Evolutionary conservation across 1,140 invertebrate genomes (phyloP).

Genomic region (Drosophila azteca): DNA sequence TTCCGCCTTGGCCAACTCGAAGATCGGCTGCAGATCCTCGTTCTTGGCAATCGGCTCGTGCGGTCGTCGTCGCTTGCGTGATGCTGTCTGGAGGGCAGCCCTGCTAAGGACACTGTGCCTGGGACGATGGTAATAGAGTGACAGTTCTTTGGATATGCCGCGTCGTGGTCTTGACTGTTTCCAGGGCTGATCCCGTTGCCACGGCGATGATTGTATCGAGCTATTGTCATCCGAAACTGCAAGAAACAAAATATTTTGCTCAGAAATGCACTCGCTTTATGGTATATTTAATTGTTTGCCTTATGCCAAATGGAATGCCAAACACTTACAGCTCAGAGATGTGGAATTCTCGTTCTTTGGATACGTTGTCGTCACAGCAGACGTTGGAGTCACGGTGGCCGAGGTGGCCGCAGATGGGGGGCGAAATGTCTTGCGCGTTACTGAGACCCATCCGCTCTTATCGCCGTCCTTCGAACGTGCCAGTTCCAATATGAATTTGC

Average conservation of each 20-base stretch:
- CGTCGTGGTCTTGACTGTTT: slow-evolving; percentile 90
- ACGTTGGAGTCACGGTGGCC: slow-evolving; percentile 85
- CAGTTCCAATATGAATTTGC: slow-evolving; percentile 94
- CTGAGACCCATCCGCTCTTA: slow-evolving; percentile 92
- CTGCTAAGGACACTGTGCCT: slow-evolving; percentile 84
- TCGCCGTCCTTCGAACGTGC: slow-evolving; percentile 92
- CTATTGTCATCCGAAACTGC: slow-evolving; percentile 94
- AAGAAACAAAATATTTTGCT: background rate
- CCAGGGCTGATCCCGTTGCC: slow-evolving; percentile 94
- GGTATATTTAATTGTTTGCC: background rate
- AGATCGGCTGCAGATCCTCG: slow-evolving; percentile 53
- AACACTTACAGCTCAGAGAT: slow-evolving; percentile 84
- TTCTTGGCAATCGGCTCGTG: slow-evolving; percentile 74
- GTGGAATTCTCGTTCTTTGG: slow-evolving; percentile 81
- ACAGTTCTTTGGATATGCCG: slow-evolving; percentile 89
- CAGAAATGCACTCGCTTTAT: background rate
- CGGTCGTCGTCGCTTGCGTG: slow-evolving; percentile 86
- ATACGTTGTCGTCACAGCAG: slow-evolving; percentile 84
- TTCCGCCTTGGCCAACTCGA: slow-evolving; percentile 46
- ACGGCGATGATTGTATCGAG: slow-evolving; percentile 93
- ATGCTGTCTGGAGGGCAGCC: slow-evolving; percentile 76
- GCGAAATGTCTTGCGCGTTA: slow-evolving; percentile 93
- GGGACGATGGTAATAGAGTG: slow-evolving; percentile 89
- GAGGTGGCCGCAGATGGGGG: slow-evolving; percentile 86
- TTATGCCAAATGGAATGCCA: background rate